A percentile compares a stretch with the other conserved stretches of the same genome.
phyloP scores from a whole-genome alignment of 2,797 vertebrate species.

The Hoplostethus mediterraneus region DNA sequence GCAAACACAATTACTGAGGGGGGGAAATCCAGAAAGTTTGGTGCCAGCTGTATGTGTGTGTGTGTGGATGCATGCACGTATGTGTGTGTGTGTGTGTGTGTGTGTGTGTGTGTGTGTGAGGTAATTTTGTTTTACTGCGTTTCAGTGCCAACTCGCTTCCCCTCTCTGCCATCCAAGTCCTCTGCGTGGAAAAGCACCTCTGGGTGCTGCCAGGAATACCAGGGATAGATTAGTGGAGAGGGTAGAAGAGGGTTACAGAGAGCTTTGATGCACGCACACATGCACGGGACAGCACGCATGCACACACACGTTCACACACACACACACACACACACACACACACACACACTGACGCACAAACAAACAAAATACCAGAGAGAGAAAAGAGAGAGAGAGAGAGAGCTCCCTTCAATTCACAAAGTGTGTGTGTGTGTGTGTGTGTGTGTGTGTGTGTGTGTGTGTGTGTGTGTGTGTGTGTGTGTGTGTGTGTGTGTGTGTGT shows the following conservation, averaged over 20 bases:
- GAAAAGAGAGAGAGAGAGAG: neutral
- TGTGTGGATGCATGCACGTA: conserved; percentile 7
- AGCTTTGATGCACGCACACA: conserved; percentile 23
- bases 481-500: neutral
- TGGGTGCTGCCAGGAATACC: conserved; percentile 52
- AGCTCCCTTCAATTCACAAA: conserved; percentile 9
- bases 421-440: neutral
- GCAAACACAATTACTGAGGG: conserved; percentile 51
- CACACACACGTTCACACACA: conserved; percentile 27
- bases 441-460: neutral
- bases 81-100: conserved; percentile 10
- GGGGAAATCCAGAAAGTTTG: conserved; percentile 64
- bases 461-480: neutral
- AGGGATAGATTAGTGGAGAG: conserved; percentile 37
- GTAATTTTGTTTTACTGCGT: conserved; percentile 53
- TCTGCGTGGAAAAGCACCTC: conserved; percentile 62
- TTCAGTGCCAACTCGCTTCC: conserved; percentile 47
- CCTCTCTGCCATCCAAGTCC: conserved; percentile 36
- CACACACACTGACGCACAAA: conserved; percentile 1
- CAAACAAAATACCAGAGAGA: neutral
- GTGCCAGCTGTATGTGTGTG: conserved; percentile 45
- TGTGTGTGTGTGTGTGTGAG: conserved; percentile 39
- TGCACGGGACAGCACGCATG: conserved; percentile 22
- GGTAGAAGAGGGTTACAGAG: conserved; percentile 13
- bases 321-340: conserved; percentile 17